Evolutionary conservation across 2,888 invertebrate species (phyloP), one percentile per base, ranked within the genome.

Genomic region (Eupithecia vulgata): DNA sequence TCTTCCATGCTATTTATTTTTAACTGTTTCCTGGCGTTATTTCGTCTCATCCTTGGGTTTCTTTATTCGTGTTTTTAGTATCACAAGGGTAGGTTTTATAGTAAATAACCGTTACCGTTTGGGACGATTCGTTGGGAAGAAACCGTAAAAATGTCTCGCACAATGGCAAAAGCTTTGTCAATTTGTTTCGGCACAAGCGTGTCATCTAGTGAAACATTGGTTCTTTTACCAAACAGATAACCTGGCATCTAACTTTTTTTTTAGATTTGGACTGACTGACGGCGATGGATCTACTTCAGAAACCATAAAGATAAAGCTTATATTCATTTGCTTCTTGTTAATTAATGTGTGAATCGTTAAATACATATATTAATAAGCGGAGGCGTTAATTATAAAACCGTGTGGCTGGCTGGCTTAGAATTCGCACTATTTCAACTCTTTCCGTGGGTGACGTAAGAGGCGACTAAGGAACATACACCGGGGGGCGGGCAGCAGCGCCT

Each of bases 21-120:
- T 57, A 57, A 25, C 57, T 10, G 5, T 57, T 68, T 68, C 68
- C 66, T 59, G 64, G 67, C 62, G 62, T 62, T 57, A 37, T 61
- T 48, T 71, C 67, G 34, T 67, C 42, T 57, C 57, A 69, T 73
- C 64, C 71, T 76, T 71, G 73, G 75, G 68, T 67, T 68, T 75
- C 59, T 75, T 75, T 73, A 73, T 70, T 64, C 21, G 62, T 65
- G 40, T 70, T 70, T 75, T 76, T 76, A 76, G 34, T 76, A 73
- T 65, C 67, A 64, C 52, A 67, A 68, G 71, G 73, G 65, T 52
- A 68, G 71, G 69, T 73, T 76, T 76, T 73, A 75, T 71, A 67
- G 71, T 42, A 57, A 42, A 66, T 68, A n/a, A 68, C 68, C 52
- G 65, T 73, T 73, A 70, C 70, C 72, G 70, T 66, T 69, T 71